Percentiles rank a stretch among this genome's conserved stretches.
Evolutionary conservation across 2,888 invertebrate species (phyloP).

Genomic region (Nomada goodeniana): DNA sequence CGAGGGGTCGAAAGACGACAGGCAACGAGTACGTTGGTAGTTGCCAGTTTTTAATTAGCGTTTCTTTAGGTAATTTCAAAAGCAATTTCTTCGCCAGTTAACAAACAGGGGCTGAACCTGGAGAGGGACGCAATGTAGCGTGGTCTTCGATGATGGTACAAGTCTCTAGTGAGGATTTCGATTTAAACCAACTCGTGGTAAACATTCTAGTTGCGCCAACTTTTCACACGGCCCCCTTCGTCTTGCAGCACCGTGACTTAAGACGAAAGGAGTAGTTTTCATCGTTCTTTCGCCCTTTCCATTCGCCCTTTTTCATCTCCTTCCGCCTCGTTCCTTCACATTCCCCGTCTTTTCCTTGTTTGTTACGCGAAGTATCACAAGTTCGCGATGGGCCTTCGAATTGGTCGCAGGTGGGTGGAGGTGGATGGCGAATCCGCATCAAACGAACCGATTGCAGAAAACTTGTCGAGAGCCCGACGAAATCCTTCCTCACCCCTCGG

Average conservation of each 20-base stretch:
- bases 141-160: slow-evolving; percentile 29
- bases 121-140: slow-evolving; percentile 30
- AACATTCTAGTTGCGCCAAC: slow-evolving; percentile 75
- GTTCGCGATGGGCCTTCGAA: slow-evolving; percentile 73
- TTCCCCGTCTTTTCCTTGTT: neutral
- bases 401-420: slow-evolving; percentile 63
- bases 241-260: slow-evolving; percentile 43
- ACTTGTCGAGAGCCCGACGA: slow-evolving; percentile 71
- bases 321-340: slow-evolving; percentile 24
- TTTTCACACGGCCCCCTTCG: slow-evolving; percentile 61
- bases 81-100: slow-evolving; percentile 67
- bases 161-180: slow-evolving; percentile 51
- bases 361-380: slow-evolving; percentile 68
- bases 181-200: slow-evolving; percentile 72
- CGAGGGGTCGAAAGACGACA: neutral
- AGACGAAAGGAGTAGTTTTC: slow-evolving; percentile 53
- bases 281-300: slow-evolving; percentile 33
- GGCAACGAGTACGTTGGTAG: slow-evolving; percentile 18
- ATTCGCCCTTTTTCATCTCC: slow-evolving; percentile 15
- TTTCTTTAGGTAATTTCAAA: slow-evolving; percentile 66
- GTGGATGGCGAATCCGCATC: slow-evolving; percentile 73
- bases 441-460: slow-evolving; percentile 78
- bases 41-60: slow-evolving; percentile 74
- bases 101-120: slow-evolving; percentile 51
- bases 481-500: slow-evolving; percentile 43